These are phyloP conservation scores for Ophthalmolycus amberensis DNA, from an alignment of 2,113 vertebrate genomes.

Conservation along the genomic window DNA sequence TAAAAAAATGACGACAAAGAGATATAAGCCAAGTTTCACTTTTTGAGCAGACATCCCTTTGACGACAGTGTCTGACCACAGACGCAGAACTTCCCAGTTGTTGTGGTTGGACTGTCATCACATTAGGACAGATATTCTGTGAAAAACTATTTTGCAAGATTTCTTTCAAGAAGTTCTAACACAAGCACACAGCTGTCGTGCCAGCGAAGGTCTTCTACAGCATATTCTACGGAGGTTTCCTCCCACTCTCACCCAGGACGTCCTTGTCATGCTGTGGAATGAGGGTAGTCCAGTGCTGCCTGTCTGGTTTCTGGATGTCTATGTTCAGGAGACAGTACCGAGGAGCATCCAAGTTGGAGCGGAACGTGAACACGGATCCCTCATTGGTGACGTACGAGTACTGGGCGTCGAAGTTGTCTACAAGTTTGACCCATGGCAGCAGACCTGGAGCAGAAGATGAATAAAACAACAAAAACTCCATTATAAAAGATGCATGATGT, in stretches of 20 bases:
- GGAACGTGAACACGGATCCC: slow-evolving; percentile 80
- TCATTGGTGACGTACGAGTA: slow-evolving; percentile 84
- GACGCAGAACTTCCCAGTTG: slow-evolving; percentile 33
- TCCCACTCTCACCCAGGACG: slow-evolving; percentile 79
- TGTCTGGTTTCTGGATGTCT: slow-evolving; percentile 76
- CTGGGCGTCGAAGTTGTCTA: slow-evolving; percentile 84
- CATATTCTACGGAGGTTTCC: background rate
- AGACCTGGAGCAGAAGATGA: slow-evolving; percentile 64
- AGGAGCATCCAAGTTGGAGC: slow-evolving; percentile 81
- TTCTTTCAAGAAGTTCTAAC: background rate
- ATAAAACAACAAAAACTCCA: background rate
- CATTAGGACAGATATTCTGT: slow-evolving; percentile 23
- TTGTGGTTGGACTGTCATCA: slow-evolving; percentile 4
- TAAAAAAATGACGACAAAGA: background rate
- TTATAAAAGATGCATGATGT: background rate
- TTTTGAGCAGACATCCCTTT: slow-evolving; percentile 55
- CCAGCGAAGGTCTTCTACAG: background rate
- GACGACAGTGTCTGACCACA: slow-evolving; percentile 41
- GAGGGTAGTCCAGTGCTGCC: slow-evolving; percentile 77
- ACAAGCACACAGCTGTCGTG: background rate
- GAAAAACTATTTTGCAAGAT: slow-evolving; percentile 38
- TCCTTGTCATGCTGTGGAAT: slow-evolving; percentile 82
- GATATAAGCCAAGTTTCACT: slow-evolving; percentile 49
- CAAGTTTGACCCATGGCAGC: slow-evolving; percentile 84
- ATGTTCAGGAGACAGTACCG: slow-evolving; percentile 83